Evolutionary conservation across 2,113 vertebrate genomes (phyloP).

Genomic region (Atractosteus spatula): DNA sequence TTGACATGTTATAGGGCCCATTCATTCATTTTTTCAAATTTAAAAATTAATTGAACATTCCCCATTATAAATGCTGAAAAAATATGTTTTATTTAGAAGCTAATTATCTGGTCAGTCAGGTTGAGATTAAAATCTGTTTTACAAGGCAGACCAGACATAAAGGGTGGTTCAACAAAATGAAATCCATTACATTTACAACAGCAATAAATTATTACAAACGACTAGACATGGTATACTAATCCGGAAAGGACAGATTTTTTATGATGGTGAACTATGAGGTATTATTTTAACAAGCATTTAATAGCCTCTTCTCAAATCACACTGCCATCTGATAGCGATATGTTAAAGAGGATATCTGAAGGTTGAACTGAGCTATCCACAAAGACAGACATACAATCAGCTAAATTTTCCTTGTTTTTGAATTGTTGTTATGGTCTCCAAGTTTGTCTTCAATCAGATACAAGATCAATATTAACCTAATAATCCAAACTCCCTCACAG

Average conservation of each 20-base stretch:
- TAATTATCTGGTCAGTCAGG: conserved; percentile 12
- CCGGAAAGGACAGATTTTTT: conserved; percentile 15
- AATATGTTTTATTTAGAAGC: conserved; percentile 11
- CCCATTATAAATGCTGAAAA: conserved; percentile 4
- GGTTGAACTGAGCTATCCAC: conserved; percentile 14
- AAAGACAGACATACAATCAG: not conserved
- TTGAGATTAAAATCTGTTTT: conserved; percentile 8
- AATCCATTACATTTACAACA: conserved; percentile 9
- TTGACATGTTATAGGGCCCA: no score
- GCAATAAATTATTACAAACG: conserved; percentile 17
- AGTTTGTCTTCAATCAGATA: no score
- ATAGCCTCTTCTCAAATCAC: conserved; percentile 8
- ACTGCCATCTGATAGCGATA: conserved; percentile 9
- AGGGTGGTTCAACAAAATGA: not conserved
- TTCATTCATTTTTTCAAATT: no score
- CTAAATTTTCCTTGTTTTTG: not conserved
- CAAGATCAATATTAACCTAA: no score
- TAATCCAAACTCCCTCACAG: no score
- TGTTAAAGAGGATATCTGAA: not conserved
- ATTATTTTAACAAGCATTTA: conserved; percentile 23
- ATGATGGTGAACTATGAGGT: conserved; percentile 11
- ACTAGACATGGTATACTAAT: conserved; percentile 16
- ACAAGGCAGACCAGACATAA: not conserved
- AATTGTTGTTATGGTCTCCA: no score
- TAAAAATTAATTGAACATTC: conserved; percentile 3